Percentiles rank a stretch among this genome's conserved stretches.
phyloP scores from a whole-genome alignment of 2,113 vertebrate species.

The Plectropomus leopardus region DNA sequence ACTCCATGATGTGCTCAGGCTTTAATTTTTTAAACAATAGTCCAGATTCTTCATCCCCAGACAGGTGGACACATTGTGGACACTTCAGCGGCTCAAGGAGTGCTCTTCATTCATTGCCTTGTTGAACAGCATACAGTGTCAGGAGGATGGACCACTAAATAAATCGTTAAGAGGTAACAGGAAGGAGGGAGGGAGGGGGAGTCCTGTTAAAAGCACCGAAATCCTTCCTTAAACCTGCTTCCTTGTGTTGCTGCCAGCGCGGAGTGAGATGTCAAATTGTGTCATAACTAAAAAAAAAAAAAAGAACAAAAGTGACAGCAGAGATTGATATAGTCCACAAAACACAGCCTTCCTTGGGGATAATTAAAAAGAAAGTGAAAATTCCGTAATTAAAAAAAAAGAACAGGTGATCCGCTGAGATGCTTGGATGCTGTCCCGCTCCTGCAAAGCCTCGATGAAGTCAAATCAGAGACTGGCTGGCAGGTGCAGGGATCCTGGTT shows the following conservation, averaged over 20 bases:
- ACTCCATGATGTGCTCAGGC: constrained; percentile 53
- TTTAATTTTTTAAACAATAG: constrained; percentile 21
- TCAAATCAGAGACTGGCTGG: constrained; percentile 59
- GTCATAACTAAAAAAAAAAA: constrained; percentile 6
- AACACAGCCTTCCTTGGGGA: background rate
- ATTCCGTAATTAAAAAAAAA: background rate
- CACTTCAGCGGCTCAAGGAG: constrained; percentile 50
- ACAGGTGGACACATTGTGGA: constrained; percentile 64
- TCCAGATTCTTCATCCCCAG: constrained; percentile 39
- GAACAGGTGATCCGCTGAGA: constrained; percentile 61
- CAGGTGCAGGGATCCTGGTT: constrained; percentile 80
- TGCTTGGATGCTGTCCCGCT: constrained; percentile 58
- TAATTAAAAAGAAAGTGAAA: background rate
- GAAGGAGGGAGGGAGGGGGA: background rate
- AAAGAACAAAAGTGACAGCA: constrained; percentile 25
- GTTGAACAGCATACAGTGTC: constrained; percentile 40
- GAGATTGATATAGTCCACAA: constrained; percentile 26
- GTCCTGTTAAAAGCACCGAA: constrained; percentile 40
- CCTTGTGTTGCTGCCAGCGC: constrained; percentile 35
- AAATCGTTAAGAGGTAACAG: constrained; percentile 24
- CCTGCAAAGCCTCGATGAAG: constrained; percentile 21
- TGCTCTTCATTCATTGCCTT: constrained; percentile 51
- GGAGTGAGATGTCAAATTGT: constrained; percentile 57
- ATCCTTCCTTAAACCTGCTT: constrained; percentile 44
- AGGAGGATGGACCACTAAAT: constrained; percentile 28